Percentiles rank a stretch among this genome's conserved stretches.
Conservation (phyloP, 1,140 invertebrate species). For the Drosophila bifasciata region DNA sequence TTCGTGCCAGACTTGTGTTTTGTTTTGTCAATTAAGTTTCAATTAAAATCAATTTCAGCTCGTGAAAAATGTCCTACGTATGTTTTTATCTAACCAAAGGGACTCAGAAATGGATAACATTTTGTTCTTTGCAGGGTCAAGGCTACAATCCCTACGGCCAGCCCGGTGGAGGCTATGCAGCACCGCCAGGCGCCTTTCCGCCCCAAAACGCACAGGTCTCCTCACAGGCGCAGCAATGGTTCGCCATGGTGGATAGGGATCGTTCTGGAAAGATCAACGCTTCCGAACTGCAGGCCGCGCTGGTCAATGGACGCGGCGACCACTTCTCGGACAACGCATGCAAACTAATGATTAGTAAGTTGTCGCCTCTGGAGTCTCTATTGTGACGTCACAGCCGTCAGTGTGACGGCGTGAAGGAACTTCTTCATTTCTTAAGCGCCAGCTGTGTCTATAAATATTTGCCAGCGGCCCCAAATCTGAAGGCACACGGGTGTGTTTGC, state of each 20-base stretch:
- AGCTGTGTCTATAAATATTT: conserved; percentile 33
- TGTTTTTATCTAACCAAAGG: conserved; percentile 7
- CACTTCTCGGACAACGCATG: conserved; percentile 94
- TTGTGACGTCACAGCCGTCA: conserved; percentile 3
- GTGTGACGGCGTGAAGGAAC: not conserved
- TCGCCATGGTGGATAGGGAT: conserved; percentile 92
- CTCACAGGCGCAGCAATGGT: conserved; percentile 92
- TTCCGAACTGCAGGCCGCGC: conserved; percentile 90
- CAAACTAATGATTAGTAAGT: conserved; percentile 94
- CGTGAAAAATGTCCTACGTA: conserved; percentile 71
- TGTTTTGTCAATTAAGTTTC: conserved; percentile 24
- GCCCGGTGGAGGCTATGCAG: conserved; percentile 59
- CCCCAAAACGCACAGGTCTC: conserved; percentile 81
- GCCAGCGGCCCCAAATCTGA: conserved; percentile 2
- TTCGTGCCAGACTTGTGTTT: not conserved
- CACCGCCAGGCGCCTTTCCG: conserved; percentile 80
- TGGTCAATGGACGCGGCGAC: conserved; percentile 94
- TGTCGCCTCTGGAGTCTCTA: conserved; percentile 3
- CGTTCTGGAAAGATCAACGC: conserved; percentile 92
- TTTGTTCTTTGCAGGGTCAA: conserved; percentile 39
- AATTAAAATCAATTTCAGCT: conserved; percentile 26
- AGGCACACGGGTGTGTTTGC: conserved; percentile 32
- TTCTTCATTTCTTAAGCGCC: conserved; percentile 4
- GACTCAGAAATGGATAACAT: not conserved
- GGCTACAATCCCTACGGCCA: conserved; percentile 76